A percentile compares a stretch with the other conserved stretches of the same genome.
These are phyloP conservation scores for Pachliopta kotzebuea DNA, from an alignment of 2,888 invertebrate genomes.

Conservation along the genomic window DNA sequence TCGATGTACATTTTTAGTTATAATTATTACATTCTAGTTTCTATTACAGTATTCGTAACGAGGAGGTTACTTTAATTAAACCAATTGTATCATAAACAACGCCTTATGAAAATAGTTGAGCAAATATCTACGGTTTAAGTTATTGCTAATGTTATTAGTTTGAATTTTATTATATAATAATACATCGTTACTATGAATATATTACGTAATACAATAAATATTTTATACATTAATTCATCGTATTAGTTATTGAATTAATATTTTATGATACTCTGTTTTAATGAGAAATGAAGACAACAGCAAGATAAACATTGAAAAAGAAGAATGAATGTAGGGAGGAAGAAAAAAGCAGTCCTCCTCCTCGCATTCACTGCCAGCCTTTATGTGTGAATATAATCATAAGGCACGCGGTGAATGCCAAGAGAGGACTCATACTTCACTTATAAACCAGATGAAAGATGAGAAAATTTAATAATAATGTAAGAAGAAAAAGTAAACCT, in stretches of 20 bases:
- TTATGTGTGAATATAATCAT: conserved; percentile 91
- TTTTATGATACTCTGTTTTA: background rate
- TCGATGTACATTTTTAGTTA: background rate
- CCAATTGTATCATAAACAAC: background rate
- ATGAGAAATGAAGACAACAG: background rate
- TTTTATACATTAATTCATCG: no score
- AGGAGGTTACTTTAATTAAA: background rate
- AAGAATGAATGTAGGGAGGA: conserved; percentile 12
- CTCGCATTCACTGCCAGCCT: conserved; percentile 97
- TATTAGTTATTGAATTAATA: background rate
- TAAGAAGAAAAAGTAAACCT: background rate
- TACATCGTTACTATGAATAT: no score
- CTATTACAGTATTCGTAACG: background rate
- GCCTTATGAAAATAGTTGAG: background rate
- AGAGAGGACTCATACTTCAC: conserved; percentile 87
- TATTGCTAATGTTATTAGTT: background rate
- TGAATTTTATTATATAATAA: no score
- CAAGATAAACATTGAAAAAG: background rate
- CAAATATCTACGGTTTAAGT: background rate
- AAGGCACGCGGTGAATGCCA: conserved; percentile 99
- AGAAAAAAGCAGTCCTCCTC: conserved; percentile 82
- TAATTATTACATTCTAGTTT: background rate
- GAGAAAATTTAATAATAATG: background rate
- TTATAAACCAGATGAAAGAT: conserved; percentile 27
- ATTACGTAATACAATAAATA: no score